Percentiles rank a stretch among this genome's conserved stretches.
Conservation (phyloP, 2,113 vertebrate species). For the Casuarius casuarius region DNA sequence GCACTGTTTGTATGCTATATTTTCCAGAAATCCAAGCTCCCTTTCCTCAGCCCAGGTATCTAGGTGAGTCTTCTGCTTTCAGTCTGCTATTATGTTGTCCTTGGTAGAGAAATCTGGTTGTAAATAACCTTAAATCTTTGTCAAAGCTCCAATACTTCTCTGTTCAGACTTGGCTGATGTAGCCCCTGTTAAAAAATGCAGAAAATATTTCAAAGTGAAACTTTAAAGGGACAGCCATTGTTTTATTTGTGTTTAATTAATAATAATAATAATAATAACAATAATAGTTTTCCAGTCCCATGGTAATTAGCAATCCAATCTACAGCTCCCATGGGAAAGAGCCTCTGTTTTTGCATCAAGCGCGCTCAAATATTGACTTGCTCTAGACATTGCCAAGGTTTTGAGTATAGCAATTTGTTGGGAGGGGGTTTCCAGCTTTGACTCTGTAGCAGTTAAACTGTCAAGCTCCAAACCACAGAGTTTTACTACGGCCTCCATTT, state of each 20-base stretch:
- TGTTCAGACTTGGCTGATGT: background rate
- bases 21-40: background rate
- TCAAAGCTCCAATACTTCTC: background rate
- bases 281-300: slow-evolving; percentile 41
- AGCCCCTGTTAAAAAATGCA: slow-evolving; percentile 10
- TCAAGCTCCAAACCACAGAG: background rate
- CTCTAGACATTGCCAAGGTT: background rate
- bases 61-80: background rate
- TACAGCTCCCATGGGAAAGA: slow-evolving; percentile 59
- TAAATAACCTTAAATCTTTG: background rate
- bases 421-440: slow-evolving; percentile 47
- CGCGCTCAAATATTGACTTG: background rate
- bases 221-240: slow-evolving; percentile 36
- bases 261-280: slow-evolving; percentile 18
- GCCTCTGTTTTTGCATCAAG: background rate
- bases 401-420: slow-evolving; percentile 37
- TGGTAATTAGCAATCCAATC: slow-evolving; percentile 32
- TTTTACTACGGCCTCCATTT: slow-evolving; percentile 12
- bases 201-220: slow-evolving; percentile 60
- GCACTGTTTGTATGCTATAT: background rate
- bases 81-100: background rate
- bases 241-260: slow-evolving; percentile 63
- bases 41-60: background rate
- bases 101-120: background rate
- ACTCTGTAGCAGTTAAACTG: background rate